Conservation (phyloP, 2,888 invertebrate genomes). For the Dicyrtoma fusca region DNA sequence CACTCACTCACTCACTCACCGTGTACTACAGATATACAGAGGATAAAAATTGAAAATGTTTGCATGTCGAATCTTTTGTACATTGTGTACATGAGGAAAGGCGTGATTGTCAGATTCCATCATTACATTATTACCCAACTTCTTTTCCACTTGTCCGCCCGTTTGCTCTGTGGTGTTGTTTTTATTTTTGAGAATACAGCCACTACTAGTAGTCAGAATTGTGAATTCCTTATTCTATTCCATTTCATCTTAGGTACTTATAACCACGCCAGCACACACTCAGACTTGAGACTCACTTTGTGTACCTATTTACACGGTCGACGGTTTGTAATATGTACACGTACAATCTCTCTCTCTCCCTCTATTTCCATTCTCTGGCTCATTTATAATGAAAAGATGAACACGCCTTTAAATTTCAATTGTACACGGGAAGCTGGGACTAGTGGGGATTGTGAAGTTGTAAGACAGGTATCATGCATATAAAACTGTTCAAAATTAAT, state of each 20-base stretch:
- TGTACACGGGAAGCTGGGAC: conserved; percentile 17
- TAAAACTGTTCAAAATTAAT: conserved; percentile 20
- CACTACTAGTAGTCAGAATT: no score
- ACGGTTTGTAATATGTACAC: neutral
- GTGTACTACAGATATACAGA: neutral
- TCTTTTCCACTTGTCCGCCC: conserved; percentile 26
- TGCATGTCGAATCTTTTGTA: conserved; percentile 2
- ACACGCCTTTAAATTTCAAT: conserved; percentile 33
- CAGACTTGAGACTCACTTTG: no score
- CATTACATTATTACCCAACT: conserved; percentile 29
- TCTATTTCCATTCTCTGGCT: conserved; percentile 1
- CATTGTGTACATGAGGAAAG: conserved; percentile 16
- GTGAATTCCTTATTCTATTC: no score
- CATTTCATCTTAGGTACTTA: no score
- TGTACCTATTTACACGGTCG: neutral
- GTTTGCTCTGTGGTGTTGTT: conserved; percentile 1
- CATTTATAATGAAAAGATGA: conserved; percentile 10
- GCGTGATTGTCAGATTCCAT: conserved; percentile 24
- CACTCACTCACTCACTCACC: no score
- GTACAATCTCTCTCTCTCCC: neutral
- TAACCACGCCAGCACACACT: no score
- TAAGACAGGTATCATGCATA: conserved; percentile 25
- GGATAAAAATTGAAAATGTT: neutral
- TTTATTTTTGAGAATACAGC: neutral
- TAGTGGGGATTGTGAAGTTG: neutral